These are phyloP conservation scores for Bambusicola thoracicus DNA, from an alignment of 2,113 vertebrate genomes.

Conservation along the genomic window DNA sequence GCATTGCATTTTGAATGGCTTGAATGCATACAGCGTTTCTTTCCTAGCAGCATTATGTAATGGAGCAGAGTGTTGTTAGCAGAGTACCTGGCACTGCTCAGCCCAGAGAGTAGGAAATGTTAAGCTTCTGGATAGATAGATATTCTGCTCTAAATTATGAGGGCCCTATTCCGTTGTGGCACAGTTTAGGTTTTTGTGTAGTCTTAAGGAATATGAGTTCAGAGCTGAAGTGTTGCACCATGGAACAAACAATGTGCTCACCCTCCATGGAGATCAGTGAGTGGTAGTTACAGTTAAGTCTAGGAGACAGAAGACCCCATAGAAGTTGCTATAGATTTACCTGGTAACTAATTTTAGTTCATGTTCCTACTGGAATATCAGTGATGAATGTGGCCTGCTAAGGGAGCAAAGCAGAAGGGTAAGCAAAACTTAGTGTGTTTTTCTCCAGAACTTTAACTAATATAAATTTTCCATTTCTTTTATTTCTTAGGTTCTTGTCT, in stretches of 20 bases:
- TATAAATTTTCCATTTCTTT: not conserved
- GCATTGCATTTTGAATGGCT: not conserved
- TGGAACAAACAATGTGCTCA: not conserved
- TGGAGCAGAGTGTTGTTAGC: not conserved
- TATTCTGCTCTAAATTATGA: not conserved
- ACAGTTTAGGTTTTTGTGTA: not conserved
- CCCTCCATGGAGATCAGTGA: not conserved
- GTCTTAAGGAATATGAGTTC: not conserved
- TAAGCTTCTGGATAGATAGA: not conserved
- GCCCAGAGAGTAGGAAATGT: not conserved
- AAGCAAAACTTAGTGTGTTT: not conserved
- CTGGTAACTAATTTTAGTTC: not conserved
- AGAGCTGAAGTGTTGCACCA: not conserved
- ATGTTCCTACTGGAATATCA: not conserved
- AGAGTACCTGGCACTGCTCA: not conserved
- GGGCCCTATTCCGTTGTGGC: not conserved
- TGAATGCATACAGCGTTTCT: not conserved
- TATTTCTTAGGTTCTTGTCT: slow-evolving; percentile 77
- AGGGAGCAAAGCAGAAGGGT: not conserved
- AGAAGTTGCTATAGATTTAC: not conserved
- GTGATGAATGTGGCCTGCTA: not conserved
- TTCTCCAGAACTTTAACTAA: not conserved
- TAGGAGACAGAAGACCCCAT: not conserved
- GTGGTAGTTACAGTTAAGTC: not conserved
- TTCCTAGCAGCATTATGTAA: not conserved